Evolutionary conservation across 2,113 vertebrate genomes (phyloP).

Genomic region (Dipodomys spectabilis): DNA sequence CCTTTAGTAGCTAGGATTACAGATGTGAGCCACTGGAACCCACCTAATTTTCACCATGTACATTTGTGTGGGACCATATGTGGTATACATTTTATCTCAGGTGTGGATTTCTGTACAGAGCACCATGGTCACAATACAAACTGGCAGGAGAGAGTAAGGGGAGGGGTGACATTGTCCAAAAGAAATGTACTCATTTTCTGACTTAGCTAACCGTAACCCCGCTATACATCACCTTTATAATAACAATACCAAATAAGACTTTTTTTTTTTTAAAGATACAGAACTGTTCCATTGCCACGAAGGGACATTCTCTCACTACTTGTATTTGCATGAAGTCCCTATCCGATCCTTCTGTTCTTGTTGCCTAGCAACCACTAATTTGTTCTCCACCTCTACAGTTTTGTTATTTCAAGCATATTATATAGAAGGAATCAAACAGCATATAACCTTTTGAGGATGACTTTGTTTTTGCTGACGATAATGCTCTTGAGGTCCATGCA

Average conservation of each 20-base stretch:
- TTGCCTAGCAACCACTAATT: slow-evolving; percentile 62
- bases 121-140: not conserved
- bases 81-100: not conserved
- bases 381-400: slow-evolving; percentile 48
- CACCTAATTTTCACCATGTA: not conserved
- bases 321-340: slow-evolving; percentile 35
- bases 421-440: slow-evolving; percentile 46
- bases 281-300: not conserved
- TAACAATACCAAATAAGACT: too few relatives aligned
- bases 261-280: not conserved
- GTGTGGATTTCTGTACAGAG: not conserved
- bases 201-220: too few relatives aligned
- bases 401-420: slow-evolving; percentile 57
- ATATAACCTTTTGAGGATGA: slow-evolving; percentile 39
- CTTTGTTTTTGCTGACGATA: slow-evolving; percentile 8
- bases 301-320: not conserved
- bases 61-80: not conserved
- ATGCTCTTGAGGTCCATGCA: not conserved
- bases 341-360: slow-evolving; percentile 19
- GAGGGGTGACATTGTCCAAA: too few relatives aligned
- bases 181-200: too few relatives aligned
- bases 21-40: not conserved
- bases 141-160: too few relatives aligned
- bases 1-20: not conserved
- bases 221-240: too few relatives aligned